Conservation (phyloP, 2,797 vertebrate species). For the Decapterus maruadsi region DNA sequence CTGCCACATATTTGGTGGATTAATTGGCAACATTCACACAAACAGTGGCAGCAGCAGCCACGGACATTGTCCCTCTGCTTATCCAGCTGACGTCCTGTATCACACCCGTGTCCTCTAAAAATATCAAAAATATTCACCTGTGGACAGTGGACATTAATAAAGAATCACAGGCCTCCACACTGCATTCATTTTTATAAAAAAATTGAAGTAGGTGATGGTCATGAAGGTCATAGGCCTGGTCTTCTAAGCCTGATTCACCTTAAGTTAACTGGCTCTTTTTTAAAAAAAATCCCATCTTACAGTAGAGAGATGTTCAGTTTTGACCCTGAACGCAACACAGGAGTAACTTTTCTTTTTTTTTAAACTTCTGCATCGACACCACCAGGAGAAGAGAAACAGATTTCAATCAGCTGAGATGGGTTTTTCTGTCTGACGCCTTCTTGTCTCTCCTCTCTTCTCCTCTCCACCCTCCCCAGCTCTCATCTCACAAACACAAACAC, state of each 20-base stretch:
- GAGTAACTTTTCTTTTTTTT: too few relatives aligned
- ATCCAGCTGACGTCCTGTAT: background rate
- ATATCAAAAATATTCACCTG: background rate
- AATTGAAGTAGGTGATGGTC: background rate
- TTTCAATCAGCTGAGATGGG: constrained; percentile 1
- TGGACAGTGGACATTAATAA: too few relatives aligned
- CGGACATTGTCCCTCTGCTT: background rate
- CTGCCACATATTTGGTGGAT: background rate
- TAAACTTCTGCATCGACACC: background rate
- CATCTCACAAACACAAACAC: constrained; percentile 6
- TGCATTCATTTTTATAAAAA: too few relatives aligned
- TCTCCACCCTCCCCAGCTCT: constrained; percentile 26
- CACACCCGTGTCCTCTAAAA: background rate
- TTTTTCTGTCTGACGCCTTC: constrained; percentile 32
- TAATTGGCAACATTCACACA: background rate
- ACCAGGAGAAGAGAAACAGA: background rate
- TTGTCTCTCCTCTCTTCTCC: constrained; percentile 42
- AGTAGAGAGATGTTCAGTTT: background rate
- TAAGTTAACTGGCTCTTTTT: rapidly evolving
- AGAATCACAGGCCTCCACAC: too few relatives aligned
- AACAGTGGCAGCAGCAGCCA: background rate
- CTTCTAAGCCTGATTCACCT: background rate
- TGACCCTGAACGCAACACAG: background rate
- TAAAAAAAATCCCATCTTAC: too few relatives aligned
- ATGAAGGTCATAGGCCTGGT: constrained; percentile 2